phyloP scores from a whole-genome alignment of 1,140 invertebrate genomes.

The Megalopta genalis region DNA sequence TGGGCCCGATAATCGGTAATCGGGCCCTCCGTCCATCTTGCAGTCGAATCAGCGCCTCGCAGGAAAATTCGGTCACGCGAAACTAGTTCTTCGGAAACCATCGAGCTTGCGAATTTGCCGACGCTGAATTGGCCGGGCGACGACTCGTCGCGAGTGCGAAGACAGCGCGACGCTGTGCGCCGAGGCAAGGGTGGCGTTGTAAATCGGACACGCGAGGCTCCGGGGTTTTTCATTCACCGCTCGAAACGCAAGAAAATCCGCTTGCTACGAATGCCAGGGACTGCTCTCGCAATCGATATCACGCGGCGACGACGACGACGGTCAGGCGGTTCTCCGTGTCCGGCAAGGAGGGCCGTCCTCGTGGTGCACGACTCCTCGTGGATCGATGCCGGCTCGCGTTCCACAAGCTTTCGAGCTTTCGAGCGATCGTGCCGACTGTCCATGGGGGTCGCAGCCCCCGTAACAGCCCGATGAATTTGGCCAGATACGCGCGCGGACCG shows the following conservation, averaged over 20 bases:
- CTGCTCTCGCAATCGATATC: constrained; percentile 56
- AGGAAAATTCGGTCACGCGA: no score
- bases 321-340: constrained; percentile 42
- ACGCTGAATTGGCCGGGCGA: no score
- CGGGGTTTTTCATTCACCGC: constrained; percentile 52
- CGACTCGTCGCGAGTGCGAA: no score
- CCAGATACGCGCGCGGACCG: no score
- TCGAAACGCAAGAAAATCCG: constrained; percentile 2
- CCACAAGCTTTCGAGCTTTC: background rate
- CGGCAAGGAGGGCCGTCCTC: constrained; percentile 49
- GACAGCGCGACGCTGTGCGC: no score
- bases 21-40: no score
- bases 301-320: constrained; percentile 42
- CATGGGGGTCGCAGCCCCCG: constrained; percentile 41
- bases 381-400: constrained; percentile 37
- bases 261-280: constrained; percentile 49
- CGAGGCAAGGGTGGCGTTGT: background rate
- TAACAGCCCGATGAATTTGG: constrained; percentile 48
- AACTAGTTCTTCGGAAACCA: no score
- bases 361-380: constrained; percentile 50
- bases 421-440: background rate
- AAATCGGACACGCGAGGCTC: background rate
- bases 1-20: no score
- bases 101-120: no score
- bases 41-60: no score